Percentiles rank a stretch among this genome's conserved stretches.
phyloP scores from a whole-genome alignment of 2,888 invertebrate genomes.

The Oligia fasciuncula region DNA sequence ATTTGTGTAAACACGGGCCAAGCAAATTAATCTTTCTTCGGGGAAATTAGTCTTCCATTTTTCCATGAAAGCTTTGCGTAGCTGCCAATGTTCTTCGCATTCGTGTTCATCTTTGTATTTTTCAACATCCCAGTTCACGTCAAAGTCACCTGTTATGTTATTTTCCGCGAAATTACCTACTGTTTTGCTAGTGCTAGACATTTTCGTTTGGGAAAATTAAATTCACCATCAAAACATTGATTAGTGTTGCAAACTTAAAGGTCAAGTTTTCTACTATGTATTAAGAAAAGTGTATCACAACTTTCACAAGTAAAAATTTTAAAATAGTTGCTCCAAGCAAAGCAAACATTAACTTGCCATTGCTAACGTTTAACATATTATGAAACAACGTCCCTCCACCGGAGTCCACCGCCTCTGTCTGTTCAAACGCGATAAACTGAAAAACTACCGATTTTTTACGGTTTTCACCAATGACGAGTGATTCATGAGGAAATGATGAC shows the following conservation, averaged over 20 bases:
- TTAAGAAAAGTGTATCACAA: background rate
- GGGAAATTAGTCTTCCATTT: constrained; percentile 92
- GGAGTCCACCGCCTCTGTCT: too few species aligned
- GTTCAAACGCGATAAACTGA: too few species aligned
- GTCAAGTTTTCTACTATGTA: background rate
- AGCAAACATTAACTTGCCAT: too few species aligned
- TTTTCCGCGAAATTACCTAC: constrained; percentile 4
- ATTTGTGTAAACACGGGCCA: constrained; percentile 91
- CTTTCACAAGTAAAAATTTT: too few species aligned
- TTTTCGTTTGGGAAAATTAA: constrained; percentile 24
- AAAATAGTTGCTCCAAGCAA: too few species aligned
- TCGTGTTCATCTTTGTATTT: constrained; percentile 94
- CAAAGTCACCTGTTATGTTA: constrained; percentile 73
- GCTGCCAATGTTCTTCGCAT: constrained; percentile 96
- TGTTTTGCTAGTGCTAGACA: constrained; percentile 29
- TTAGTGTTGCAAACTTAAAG: constrained; percentile 1
- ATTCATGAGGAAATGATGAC: too few species aligned
- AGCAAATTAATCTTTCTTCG: constrained; percentile 90
- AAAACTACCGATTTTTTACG: too few species aligned
- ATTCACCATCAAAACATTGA: background rate
- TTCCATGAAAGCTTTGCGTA: constrained; percentile 94
- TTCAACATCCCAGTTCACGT: constrained; percentile 92
- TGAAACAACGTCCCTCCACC: too few species aligned
- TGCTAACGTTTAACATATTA: too few species aligned
- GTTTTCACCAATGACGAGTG: too few species aligned